These are phyloP conservation scores for Sphaerophoria rueppellii DNA, from an alignment of 2,888 invertebrate genomes.

Conservation along the genomic window DNA sequence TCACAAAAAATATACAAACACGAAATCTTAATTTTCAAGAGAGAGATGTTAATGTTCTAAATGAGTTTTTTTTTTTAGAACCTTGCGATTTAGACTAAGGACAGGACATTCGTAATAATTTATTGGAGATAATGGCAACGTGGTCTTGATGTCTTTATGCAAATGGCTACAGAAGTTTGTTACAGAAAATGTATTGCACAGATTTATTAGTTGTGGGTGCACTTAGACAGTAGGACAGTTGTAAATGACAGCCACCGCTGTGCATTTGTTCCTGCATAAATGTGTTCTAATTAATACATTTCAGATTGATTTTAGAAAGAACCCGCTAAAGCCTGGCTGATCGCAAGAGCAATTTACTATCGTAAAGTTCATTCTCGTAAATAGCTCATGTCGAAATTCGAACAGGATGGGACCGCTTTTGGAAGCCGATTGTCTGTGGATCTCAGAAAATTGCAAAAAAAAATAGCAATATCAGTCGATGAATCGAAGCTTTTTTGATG, in stretches of 20 bases:
- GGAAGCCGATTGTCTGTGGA: no score
- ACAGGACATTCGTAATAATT: slow-evolving; percentile 19
- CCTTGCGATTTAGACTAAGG: slow-evolving; percentile 27
- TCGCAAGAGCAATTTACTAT: no score
- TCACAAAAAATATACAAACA: background rate
- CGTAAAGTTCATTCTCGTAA: no score
- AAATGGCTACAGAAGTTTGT: background rate
- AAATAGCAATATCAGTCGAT: no score
- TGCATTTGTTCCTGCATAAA: no score
- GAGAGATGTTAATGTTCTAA: slow-evolving; percentile 32
- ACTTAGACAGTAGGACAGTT: slow-evolving; percentile 54
- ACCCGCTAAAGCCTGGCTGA: no score
- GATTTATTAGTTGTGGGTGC: slow-evolving; percentile 35
- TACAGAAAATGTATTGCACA: background rate
- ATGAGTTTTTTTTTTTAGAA: slow-evolving; percentile 20
- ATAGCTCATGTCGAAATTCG: no score
- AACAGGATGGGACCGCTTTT: no score
- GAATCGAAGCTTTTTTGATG: no score
- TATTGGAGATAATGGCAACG: slow-evolving; percentile 17
- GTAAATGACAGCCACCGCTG: slow-evolving; percentile 5
- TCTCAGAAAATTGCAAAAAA: no score
- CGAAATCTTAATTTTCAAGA: background rate
- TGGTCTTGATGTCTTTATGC: background rate
- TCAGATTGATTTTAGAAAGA: no score
- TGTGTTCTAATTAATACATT: no score